Evolutionary conservation across 2,888 invertebrate species (phyloP).

Genomic region (Erpobdella octoculata): DNA sequence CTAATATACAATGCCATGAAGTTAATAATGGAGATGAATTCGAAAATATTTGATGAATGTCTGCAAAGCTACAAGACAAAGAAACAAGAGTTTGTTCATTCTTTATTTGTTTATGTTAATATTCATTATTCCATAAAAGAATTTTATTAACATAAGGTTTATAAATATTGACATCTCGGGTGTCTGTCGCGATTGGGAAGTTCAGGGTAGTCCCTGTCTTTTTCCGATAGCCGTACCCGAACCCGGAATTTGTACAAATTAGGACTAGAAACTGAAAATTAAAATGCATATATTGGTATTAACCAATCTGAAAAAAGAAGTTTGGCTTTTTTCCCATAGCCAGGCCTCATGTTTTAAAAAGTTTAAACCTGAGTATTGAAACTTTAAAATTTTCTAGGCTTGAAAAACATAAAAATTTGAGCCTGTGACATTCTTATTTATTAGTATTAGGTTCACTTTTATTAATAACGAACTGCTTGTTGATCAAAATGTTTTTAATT

Average conservation of each 20-base stretch:
- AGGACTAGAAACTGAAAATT: too few species aligned
- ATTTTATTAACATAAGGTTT: not conserved
- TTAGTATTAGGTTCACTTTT: not conserved
- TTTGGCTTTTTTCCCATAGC: too few species aligned
- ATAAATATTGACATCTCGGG: not conserved
- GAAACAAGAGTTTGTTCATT: slow-evolving; percentile 94
- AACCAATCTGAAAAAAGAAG: too few species aligned
- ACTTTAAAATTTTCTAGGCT: too few species aligned
- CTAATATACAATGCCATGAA: slow-evolving; percentile 98
- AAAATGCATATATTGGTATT: too few species aligned
- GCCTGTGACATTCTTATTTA: not conserved
- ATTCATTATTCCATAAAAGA: too few species aligned
- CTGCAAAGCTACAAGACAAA: slow-evolving; percentile 98
- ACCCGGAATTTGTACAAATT: too few species aligned
- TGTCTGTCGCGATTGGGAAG: not conserved
- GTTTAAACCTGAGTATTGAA: too few species aligned
- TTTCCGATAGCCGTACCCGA: not conserved
- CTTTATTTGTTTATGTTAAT: too few species aligned
- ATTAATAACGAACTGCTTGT: not conserved
- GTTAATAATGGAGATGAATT: slow-evolving; percentile 99
- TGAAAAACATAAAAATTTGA: too few species aligned
- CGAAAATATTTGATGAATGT: slow-evolving; percentile 91
- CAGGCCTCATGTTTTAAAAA: too few species aligned
- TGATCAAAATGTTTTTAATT: not conserved
- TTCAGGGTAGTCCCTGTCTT: not conserved